Conservation (phyloP, 1,140 invertebrate genomes). For the Heliconius congener region DNA sequence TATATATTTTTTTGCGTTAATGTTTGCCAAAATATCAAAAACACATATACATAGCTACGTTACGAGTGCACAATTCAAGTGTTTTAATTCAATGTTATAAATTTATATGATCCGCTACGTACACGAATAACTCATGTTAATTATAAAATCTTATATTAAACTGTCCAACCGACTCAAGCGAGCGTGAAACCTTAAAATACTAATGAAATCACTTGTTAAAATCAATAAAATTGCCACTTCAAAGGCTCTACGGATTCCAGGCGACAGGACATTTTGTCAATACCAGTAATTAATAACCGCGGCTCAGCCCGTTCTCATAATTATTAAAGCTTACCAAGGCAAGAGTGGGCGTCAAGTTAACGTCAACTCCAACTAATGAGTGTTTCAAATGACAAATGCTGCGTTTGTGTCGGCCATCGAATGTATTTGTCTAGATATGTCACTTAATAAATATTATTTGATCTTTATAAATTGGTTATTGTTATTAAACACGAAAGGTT, state of each 20-base stretch:
- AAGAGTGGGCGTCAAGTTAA: constrained; percentile 73
- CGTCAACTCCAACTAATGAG: constrained; percentile 76
- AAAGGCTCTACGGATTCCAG: constrained; percentile 52
- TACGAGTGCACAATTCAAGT: no score
- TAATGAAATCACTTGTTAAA: constrained; percentile 45
- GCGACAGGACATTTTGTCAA: constrained; percentile 71
- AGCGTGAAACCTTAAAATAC: constrained; percentile 39
- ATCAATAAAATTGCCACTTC: constrained; percentile 64
- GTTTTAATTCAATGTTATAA: no score
- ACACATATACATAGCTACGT: no score
- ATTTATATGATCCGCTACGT: no score
- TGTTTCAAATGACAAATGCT: constrained; percentile 75
- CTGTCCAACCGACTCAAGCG: constrained; percentile 17
- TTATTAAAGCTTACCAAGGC: constrained; percentile 73
- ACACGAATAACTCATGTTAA: background rate
- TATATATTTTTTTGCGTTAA: no score
- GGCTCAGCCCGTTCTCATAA: constrained; percentile 66
- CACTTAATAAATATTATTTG: constrained; percentile 30
- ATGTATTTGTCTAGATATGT: constrained; percentile 54
- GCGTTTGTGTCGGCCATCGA: constrained; percentile 57
- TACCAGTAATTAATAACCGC: constrained; percentile 75
- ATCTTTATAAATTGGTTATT: constrained; percentile 16
- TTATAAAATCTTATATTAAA: background rate
- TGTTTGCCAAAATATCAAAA: no score
- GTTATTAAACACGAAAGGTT: background rate